Percentiles rank a stretch among this genome's conserved stretches.
phyloP scores from a whole-genome alignment of 1,140 invertebrate genomes.

The Lordiphosa stackelbergi region DNA sequence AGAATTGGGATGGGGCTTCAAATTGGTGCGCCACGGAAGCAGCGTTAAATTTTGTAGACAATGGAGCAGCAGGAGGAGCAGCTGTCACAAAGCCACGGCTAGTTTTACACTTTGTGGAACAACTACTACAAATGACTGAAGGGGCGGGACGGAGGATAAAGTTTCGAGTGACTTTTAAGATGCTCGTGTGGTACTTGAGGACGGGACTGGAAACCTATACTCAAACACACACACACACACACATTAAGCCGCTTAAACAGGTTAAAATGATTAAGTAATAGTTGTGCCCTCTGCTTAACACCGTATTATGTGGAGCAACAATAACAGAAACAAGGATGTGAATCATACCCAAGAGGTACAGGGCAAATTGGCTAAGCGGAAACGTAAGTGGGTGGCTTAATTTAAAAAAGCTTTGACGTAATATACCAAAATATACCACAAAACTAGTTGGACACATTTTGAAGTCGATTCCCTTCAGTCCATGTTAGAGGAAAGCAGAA shows the following conservation, averaged over 20 bases:
- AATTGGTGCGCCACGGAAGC: slow-evolving; percentile 3
- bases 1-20: not conserved
- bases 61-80: slow-evolving; percentile 16
- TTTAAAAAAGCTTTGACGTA: too few species aligned
- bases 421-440: too few species aligned
- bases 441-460: too few species aligned
- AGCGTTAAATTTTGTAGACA: slow-evolving; percentile 26
- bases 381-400: not conserved
- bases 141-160: not conserved
- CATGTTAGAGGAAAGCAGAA: too few species aligned
- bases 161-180: slow-evolving; percentile 49
- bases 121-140: not conserved
- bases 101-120: slow-evolving; percentile 47
- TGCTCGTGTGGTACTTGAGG: slow-evolving; percentile 35
- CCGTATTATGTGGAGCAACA: slow-evolving; percentile 56
- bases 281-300: slow-evolving; percentile 59
- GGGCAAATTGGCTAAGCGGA: not conserved
- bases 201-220: slow-evolving; percentile 9
- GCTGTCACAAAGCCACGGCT: slow-evolving; percentile 37
- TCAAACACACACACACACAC: slow-evolving; percentile 1
- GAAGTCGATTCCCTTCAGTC: too few species aligned
- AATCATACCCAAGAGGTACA: not conserved
- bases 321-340: slow-evolving; percentile 15
- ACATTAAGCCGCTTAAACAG: slow-evolving; percentile 70
- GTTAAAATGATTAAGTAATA: slow-evolving; percentile 72